These are phyloP conservation scores for Condylostylus longicornis DNA, from an alignment of 1,140 invertebrate species.

Conservation along the genomic window DNA sequence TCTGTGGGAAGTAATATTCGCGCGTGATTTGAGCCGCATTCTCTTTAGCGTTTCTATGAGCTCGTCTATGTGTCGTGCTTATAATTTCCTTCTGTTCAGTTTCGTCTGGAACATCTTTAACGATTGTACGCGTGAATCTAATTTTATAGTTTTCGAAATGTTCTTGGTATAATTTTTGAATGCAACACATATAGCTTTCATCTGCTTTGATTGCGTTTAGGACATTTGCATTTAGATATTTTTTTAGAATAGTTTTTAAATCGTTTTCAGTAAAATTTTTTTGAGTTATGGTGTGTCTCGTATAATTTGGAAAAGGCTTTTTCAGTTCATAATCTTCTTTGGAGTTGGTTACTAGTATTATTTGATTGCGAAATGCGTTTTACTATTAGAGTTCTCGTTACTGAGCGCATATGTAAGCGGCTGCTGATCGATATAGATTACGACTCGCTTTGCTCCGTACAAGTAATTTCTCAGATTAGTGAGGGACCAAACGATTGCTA, in stretches of 20 bases:
- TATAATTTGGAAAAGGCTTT: background rate
- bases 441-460: conserved; percentile 14
- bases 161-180: background rate
- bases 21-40: conserved; percentile 3
- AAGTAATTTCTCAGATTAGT: conserved; percentile 24
- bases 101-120: conserved; percentile 4
- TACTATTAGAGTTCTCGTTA: conserved; percentile 20
- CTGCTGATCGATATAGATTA: conserved; percentile 20
- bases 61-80: background rate
- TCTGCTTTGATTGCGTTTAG: background rate
- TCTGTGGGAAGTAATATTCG: conserved; percentile 6
- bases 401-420: conserved; percentile 28
- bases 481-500: conserved; percentile 24
- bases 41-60: conserved; percentile 5
- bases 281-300: background rate
- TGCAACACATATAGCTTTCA: conserved; percentile 1
- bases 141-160: conserved; percentile 1
- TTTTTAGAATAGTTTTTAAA: background rate
- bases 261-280: background rate
- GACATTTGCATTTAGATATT: background rate
- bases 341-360: conserved; percentile 22
- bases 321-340: conserved; percentile 22
- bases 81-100: conserved; percentile 4
- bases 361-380: no score
- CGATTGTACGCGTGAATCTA: background rate